These are phyloP conservation scores for Dufourea novaeangliae DNA, from an alignment of 1,140 invertebrate genomes.

Conservation along the genomic window DNA sequence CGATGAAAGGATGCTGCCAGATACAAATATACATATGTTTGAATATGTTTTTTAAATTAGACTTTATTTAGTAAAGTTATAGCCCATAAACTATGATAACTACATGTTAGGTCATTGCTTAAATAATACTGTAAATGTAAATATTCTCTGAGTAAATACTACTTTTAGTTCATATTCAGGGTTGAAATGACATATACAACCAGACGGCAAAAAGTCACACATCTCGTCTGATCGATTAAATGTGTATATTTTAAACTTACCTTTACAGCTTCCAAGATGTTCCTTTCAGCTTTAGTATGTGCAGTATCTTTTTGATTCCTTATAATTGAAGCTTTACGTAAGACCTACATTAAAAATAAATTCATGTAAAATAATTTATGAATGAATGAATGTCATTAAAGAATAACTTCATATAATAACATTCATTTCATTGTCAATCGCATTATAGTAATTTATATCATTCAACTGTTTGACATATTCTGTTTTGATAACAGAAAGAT, in stretches of 20 bases:
- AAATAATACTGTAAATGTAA: slow-evolving; percentile 25
- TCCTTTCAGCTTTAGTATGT: slow-evolving; percentile 99
- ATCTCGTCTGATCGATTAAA: not conserved
- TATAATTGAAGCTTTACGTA: slow-evolving; percentile 98
- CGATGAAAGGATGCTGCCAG: slow-evolving; percentile 97
- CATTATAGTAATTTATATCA: not conserved
- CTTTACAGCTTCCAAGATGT: slow-evolving; percentile 99
- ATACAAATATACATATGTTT: slow-evolving; percentile 37
- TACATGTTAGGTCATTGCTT: not conserved
- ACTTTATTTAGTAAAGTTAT: not conserved
- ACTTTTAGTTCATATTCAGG: not conserved
- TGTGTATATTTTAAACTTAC: slow-evolving; percentile 79
- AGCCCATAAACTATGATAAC: slow-evolving; percentile 54
- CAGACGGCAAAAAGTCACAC: slow-evolving; percentile 17
- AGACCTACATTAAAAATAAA: slow-evolving; percentile 80
- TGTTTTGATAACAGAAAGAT: not conserved
- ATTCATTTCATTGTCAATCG: not conserved
- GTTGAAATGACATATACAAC: not conserved
- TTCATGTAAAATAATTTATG: not conserved
- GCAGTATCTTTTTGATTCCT: slow-evolving; percentile 99
- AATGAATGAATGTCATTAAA: not conserved
- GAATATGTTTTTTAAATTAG: not conserved
- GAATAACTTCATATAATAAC: not conserved
- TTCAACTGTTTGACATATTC: not conserved
- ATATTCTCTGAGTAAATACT: slow-evolving; percentile 14